Conservation (phyloP, 2,113 vertebrate genomes). For the Cinclus mexicanus region DNA sequence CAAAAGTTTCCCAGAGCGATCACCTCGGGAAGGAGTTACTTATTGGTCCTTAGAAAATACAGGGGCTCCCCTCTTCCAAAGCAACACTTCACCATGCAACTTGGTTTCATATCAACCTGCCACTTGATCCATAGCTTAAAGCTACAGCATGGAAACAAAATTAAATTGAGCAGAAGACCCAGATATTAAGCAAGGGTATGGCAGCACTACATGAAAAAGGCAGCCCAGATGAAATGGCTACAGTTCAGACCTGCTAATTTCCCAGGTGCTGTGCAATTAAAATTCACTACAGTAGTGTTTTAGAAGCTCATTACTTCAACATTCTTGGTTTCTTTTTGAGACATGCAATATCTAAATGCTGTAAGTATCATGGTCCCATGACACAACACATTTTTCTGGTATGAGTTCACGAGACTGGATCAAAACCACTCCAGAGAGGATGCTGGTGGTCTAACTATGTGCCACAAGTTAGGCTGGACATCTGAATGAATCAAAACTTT, state of each 20-base stretch:
- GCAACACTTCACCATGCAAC: not conserved
- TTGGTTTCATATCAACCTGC: not conserved
- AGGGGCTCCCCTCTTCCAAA: not conserved
- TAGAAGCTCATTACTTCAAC: not conserved
- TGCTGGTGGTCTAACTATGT: not conserved
- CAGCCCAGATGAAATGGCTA: not conserved
- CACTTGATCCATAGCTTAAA: not conserved
- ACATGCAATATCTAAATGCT: not conserved
- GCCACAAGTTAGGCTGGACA: not conserved
- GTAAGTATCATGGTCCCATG: not conserved
- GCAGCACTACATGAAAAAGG: not conserved
- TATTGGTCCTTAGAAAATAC: not conserved
- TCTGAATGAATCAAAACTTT: not conserved
- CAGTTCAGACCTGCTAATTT: not conserved
- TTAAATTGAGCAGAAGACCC: not conserved
- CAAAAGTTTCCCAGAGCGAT: not conserved
- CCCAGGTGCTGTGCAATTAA: not conserved
- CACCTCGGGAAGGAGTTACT: not conserved
- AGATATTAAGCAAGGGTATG: not conserved
- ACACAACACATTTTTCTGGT: not conserved
- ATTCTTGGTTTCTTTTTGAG: not conserved
- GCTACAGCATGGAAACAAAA: not conserved
- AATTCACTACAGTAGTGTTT: not conserved
- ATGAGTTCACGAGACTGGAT: not conserved
- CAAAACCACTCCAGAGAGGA: not conserved